Base-by-base conservation (phyloP, 92 coral and sea anemone genomes). In the Zoanthus sansibaricus region DNA sequence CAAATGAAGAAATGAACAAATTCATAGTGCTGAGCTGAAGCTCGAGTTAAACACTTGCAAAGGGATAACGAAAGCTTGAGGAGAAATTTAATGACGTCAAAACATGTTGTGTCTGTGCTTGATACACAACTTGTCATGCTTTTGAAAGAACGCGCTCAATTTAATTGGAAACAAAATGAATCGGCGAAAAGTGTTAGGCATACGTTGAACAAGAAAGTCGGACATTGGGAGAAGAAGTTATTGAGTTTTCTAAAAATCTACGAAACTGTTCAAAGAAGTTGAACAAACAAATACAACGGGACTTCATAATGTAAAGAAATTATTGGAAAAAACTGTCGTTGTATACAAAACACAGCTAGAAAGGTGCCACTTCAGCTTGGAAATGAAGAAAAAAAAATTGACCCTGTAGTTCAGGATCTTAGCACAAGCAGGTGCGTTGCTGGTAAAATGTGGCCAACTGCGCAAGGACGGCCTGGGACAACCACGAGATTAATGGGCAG, bases 61-160 rank as follows among this genome's bases (percentile, higher is more conserved):
- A 67, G 79, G 21, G 88, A 88, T 66, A 88, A 88, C n/a, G 91
- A 83, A n/a, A 82, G 20, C 14, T 54, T 88, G 6, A 61, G 84
- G 21, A 67, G 52, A 17, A 83, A 88, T 15, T 77, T 82, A 21
- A 87, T 87, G 76, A 58, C 84, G 30, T 82, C 83, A 31, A 58
- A 68, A 32, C 58, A 32, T 12, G 70, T 68, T 4, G 6, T 77
- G 46, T 76, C 66, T 1, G 42, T 68, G 30, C 48, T 75, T 78
- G 20, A 55, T 54, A 9, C n/a, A n/a, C n/a, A n/a, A n/a, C n/a
- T n/a, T n/a, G n/a, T n/a, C n/a, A n/a, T n/a, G n/a, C n/a, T n/a
- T n/a, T n/a, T n/a, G n/a, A n/a, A n/a, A n/a, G 90, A 85, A 31
- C 72, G 79, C 33, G 83, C 88, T 6, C 76, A 68, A n/a, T 49